A percentile compares a stretch with the other conserved stretches of the same genome.
These are phyloP conservation scores for Griposia aprilina DNA, from an alignment of 2,888 invertebrate species.

Conservation along the genomic window DNA sequence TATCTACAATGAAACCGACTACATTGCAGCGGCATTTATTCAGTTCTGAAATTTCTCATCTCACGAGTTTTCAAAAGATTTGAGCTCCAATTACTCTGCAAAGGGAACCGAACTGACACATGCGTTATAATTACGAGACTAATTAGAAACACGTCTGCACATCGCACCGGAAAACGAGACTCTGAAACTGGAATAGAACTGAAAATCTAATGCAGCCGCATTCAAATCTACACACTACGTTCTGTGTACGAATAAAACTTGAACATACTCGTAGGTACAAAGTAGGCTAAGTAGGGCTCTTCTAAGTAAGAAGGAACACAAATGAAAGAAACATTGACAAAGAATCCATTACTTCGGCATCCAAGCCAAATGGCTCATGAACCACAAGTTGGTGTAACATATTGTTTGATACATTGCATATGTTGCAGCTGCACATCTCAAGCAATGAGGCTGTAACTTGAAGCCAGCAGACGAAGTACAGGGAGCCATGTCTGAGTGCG, in stretches of 20 bases:
- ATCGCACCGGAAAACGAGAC: slow-evolving; percentile 32
- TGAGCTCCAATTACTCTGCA: slow-evolving; percentile 56
- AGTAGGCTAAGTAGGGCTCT: not conserved
- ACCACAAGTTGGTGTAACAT: slow-evolving; percentile 4
- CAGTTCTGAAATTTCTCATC: slow-evolving; percentile 39
- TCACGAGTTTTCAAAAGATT: slow-evolving; percentile 46
- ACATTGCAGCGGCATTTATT: slow-evolving; percentile 37
- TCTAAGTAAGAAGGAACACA: not conserved
- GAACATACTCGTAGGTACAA: not conserved
- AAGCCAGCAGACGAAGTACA: slow-evolving; percentile 28
- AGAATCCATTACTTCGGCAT: not conserved
- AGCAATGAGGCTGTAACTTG: slow-evolving; percentile 19
- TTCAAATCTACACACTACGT: slow-evolving; percentile 10
- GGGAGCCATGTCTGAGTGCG: slow-evolving; percentile 45
- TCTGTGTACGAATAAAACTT: not conserved
- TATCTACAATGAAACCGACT: slow-evolving; percentile 19
- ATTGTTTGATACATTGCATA: not conserved
- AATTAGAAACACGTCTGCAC: slow-evolving; percentile 44
- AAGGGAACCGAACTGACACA: slow-evolving; percentile 45
- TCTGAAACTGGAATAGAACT: not conserved
- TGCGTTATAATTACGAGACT: slow-evolving; percentile 55
- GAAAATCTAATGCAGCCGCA: slow-evolving; percentile 24
- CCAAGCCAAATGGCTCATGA: not conserved
- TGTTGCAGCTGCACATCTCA: slow-evolving; percentile 20
- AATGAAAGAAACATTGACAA: not conserved